phyloP scores from a whole-genome alignment of 2,113 vertebrate species.

The Aptenodytes patagonicus region DNA sequence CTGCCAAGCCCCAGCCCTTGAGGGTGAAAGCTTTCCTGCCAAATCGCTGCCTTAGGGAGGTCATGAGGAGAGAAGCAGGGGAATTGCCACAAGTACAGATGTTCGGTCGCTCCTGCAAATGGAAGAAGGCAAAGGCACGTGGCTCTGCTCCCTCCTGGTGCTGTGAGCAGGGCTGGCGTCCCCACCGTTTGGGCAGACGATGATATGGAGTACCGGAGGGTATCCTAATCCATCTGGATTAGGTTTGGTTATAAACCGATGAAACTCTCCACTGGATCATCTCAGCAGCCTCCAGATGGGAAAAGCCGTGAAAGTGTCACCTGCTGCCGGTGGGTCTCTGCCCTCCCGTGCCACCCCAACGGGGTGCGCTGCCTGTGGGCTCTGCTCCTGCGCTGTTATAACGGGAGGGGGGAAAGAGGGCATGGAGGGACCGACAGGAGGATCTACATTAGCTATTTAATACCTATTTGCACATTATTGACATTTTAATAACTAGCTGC shows the following conservation, averaged over 20 bases:
- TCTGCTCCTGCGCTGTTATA: neutral
- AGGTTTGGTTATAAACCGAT: neutral
- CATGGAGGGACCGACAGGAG: neutral
- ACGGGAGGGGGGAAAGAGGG: neutral
- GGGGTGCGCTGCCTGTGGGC: neutral
- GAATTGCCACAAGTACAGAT: neutral
- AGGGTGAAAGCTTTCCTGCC: neutral
- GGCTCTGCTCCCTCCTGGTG: neutral
- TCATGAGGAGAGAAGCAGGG: fast-evolving
- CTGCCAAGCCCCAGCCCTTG: neutral
- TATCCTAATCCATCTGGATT: neutral
- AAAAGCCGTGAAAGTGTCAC: neutral
- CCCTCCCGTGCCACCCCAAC: fast-evolving
- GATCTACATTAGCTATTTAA: neutral
- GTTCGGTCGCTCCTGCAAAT: neutral
- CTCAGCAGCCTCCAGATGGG: neutral
- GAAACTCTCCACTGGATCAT: neutral
- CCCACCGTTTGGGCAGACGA: fast-evolving
- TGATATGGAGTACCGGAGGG: fast-evolving
- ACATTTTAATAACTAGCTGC: neutral
- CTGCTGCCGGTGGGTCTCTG: neutral
- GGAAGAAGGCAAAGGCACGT: fast-evolving
- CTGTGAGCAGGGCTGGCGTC: neutral
- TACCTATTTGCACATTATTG: neutral
- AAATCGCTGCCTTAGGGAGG: neutral